Conservation (phyloP, 2,797 vertebrate species). For the Pseudochirops corinnae region DNA sequence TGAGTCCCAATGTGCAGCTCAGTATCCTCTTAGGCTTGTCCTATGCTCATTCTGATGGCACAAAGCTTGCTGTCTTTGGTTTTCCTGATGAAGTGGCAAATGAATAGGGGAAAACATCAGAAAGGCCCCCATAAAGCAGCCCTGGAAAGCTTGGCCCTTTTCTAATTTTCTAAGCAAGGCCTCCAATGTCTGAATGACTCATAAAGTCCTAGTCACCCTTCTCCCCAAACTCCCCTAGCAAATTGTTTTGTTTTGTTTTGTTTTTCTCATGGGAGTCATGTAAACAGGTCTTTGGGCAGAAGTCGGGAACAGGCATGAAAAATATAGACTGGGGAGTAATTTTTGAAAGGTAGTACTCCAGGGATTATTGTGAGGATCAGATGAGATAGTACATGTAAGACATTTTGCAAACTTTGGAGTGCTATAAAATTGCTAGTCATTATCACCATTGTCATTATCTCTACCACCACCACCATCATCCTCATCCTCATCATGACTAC, state of each 20-base stretch:
- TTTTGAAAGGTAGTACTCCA: slow-evolving; percentile 51
- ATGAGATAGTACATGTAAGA: background rate
- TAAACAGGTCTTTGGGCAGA: slow-evolving; percentile 52
- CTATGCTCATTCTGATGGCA: slow-evolving; percentile 22
- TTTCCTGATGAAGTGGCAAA: slow-evolving; percentile 61
- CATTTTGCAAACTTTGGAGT: background rate
- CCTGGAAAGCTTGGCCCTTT: background rate
- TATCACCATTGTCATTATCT: no score
- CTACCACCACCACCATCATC: no score
- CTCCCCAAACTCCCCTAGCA: background rate
- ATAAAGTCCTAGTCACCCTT: background rate
- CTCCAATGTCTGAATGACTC: slow-evolving; percentile 29
- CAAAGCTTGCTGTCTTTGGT: slow-evolving; percentile 60
- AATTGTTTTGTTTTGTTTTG: background rate
- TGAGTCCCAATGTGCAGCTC: slow-evolving; percentile 26
- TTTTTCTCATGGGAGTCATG: slow-evolving; percentile 27
- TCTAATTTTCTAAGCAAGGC: slow-evolving; percentile 24
- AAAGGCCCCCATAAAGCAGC: background rate
- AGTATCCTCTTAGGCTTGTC: slow-evolving; percentile 18
- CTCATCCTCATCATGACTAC: no score
- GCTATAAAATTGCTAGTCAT: background rate
- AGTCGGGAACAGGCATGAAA: slow-evolving; percentile 47
- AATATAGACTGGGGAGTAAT: background rate
- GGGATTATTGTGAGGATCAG: background rate
- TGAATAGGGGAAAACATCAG: slow-evolving; percentile 21